These are phyloP conservation scores for Poecilia wingei DNA, from an alignment of 2,797 vertebrate genomes.

Conservation along the genomic window DNA sequence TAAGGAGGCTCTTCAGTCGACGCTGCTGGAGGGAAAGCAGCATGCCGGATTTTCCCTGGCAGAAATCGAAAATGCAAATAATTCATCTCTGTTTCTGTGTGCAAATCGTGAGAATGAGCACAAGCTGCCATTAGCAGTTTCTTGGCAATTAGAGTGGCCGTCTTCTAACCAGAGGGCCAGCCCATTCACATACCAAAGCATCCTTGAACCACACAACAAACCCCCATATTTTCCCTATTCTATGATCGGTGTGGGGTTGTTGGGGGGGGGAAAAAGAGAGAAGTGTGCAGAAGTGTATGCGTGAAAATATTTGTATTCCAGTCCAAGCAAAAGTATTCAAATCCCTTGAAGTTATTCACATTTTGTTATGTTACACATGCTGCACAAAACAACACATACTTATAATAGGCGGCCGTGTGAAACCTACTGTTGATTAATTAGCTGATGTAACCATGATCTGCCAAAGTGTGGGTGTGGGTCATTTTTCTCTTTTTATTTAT, in stretches of 20 bases:
- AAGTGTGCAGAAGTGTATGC: slow-evolving; percentile 12
- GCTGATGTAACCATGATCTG: too few relatives aligned
- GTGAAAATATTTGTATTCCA: neutral
- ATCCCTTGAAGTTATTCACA: neutral
- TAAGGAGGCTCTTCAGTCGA: slow-evolving; percentile 54
- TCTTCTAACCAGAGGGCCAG: neutral
- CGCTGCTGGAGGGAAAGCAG: slow-evolving; percentile 50
- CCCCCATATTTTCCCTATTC: too few relatives aligned
- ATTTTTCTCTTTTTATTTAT: too few relatives aligned
- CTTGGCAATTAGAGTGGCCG: neutral
- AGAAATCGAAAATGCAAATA: slow-evolving; percentile 54
- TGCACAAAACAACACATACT: neutral
- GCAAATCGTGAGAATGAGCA: slow-evolving; percentile 44
- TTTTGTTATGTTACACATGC: neutral
- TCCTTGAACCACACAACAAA: neutral
- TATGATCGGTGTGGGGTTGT: neutral
- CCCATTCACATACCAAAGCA: neutral
- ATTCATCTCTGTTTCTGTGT: slow-evolving; percentile 42
- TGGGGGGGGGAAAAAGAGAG: neutral
- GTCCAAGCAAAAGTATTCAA: neutral
- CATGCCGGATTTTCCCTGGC: slow-evolving; percentile 46
- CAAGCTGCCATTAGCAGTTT: slow-evolving; percentile 50
- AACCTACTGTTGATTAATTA: too few relatives aligned
- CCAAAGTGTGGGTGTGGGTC: too few relatives aligned
- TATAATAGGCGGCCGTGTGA: neutral